phyloP scores from a whole-genome alignment of 2,113 vertebrate genomes.

The Dromiciops gliroides region DNA sequence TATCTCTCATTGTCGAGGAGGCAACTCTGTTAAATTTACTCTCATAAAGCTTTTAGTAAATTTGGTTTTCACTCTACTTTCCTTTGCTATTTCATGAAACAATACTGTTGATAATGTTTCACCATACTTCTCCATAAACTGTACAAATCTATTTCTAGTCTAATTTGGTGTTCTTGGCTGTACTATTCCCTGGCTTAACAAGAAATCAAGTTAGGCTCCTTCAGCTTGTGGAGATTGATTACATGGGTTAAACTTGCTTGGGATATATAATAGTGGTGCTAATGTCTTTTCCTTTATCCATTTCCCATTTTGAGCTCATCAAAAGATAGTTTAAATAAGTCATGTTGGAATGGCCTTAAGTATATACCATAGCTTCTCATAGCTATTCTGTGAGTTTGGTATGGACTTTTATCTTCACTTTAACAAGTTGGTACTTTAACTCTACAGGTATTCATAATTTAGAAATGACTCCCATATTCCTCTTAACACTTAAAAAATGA shows the following conservation, averaged over 20 bases:
- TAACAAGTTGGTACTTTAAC: not conserved
- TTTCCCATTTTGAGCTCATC: not conserved
- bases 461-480: not conserved
- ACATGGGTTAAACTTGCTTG: not conserved
- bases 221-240: not conserved
- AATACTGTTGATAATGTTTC: not conserved
- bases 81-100: not conserved
- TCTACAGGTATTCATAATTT: not conserved
- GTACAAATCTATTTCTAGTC: not conserved
- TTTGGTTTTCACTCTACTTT: not conserved
- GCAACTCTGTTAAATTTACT: not conserved
- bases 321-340: not conserved
- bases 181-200: not conserved
- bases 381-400: not conserved
- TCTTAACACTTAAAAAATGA: not conserved
- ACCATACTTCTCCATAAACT: not conserved
- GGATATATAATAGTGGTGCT: not conserved
- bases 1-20: not conserved
- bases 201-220: not conserved
- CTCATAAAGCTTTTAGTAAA: not conserved
- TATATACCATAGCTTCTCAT: not conserved
- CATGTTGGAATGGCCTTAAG: not conserved
- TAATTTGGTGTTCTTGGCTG: not conserved
- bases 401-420: not conserved
- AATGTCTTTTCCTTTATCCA: not conserved